These are phyloP conservation scores for Lacanobia wlatinum DNA, from an alignment of 2,888 invertebrate genomes.

Conservation along the genomic window DNA sequence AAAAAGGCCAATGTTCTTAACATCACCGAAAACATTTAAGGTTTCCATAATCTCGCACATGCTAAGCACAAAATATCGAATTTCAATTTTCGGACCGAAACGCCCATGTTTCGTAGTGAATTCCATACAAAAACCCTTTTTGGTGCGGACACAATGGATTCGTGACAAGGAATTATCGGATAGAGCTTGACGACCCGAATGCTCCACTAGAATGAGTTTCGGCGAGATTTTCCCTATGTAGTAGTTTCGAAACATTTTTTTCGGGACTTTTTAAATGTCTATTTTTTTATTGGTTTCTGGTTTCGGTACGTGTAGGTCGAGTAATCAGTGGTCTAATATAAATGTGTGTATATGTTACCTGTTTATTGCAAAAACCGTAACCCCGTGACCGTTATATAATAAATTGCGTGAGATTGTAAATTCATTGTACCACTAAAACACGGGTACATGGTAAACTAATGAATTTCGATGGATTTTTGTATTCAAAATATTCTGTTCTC, in stretches of 20 bases:
- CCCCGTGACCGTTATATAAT: too few relatives aligned
- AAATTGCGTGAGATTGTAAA: too few relatives aligned
- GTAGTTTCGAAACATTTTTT: conserved; percentile 25
- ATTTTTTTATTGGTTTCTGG: conserved; percentile 14
- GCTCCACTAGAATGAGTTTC: conserved; percentile 61
- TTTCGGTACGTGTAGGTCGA: not conserved
- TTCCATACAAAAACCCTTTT: conserved; percentile 65
- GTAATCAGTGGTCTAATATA: not conserved
- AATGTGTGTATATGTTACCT: not conserved
- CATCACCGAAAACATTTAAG: conserved; percentile 38
- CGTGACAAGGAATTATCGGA: conserved; percentile 72
- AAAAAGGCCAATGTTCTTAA: conserved; percentile 32
- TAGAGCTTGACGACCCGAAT: conserved; percentile 60
- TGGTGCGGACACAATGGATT: conserved; percentile 63
- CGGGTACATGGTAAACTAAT: too few relatives aligned
- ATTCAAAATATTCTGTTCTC: too few relatives aligned
- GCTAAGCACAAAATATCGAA: conserved; percentile 63
- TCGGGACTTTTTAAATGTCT: conserved; percentile 27
- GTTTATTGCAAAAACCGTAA: too few relatives aligned
- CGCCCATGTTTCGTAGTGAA: conserved; percentile 48
- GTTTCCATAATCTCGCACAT: conserved; percentile 35
- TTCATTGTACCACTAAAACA: too few relatives aligned
- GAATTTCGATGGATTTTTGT: too few relatives aligned
- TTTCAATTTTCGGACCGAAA: conserved; percentile 67
- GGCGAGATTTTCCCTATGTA: conserved; percentile 50